phyloP scores from a whole-genome alignment of 2,113 vertebrate genomes.

The Felis chaus region DNA sequence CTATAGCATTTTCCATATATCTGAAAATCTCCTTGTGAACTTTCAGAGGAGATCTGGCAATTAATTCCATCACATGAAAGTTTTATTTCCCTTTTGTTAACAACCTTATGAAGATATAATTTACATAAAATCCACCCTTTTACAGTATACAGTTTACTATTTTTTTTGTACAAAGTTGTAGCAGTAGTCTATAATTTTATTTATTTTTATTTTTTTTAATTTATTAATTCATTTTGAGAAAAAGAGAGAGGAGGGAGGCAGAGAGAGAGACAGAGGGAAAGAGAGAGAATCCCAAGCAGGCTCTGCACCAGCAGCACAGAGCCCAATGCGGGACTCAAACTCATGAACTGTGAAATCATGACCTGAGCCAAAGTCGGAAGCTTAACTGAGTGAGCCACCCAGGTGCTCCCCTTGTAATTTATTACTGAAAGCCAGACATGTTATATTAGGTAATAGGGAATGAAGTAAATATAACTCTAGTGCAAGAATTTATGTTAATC shows the following conservation, averaged over 20 bases:
- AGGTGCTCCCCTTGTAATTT: neutral
- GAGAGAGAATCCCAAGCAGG: neutral
- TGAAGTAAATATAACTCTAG: neutral
- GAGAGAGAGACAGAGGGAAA: neutral
- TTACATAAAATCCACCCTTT: neutral
- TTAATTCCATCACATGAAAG: neutral
- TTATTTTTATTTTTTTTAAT: neutral
- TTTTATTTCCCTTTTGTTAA: neutral
- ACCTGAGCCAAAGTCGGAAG: neutral
- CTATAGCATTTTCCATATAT: neutral
- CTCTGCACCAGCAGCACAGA: neutral
- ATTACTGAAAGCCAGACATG: neutral
- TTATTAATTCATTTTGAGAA: too few species aligned
- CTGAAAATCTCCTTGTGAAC: neutral
- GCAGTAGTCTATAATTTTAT: neutral
- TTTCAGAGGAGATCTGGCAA: neutral
- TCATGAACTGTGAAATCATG: neutral
- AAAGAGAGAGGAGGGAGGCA: too few species aligned
- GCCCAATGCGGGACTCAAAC: neutral
- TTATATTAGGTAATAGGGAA: neutral
- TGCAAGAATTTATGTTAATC: neutral
- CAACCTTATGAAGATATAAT: neutral
- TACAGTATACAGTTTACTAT: neutral
- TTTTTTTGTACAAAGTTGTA: neutral
- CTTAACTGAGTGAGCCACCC: neutral